Conservation (phyloP, 2,888 invertebrate species). For the Sesia bembeciformis region DNA sequence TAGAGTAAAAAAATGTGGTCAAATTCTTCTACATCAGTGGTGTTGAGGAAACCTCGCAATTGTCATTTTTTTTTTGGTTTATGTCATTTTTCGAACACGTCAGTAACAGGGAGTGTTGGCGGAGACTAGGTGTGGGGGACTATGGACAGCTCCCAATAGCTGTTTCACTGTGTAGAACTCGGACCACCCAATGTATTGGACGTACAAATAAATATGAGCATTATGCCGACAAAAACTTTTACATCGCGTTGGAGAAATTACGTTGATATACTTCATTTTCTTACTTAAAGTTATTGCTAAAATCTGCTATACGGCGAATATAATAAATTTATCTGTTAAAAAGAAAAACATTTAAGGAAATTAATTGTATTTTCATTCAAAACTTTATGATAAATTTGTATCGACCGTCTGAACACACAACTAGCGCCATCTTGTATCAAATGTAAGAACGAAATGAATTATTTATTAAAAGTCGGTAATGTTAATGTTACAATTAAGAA, state of each 20-base stretch:
- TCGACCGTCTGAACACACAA: no score
- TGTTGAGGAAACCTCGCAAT: slow-evolving; percentile 62
- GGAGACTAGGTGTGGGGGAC: slow-evolving; percentile 32
- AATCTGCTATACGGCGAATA: no score
- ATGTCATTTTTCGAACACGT: slow-evolving; percentile 47
- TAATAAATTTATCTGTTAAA: no score
- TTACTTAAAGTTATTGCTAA: background rate
- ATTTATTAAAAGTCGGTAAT: no score
- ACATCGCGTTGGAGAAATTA: slow-evolving; percentile 33
- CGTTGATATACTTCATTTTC: background rate
- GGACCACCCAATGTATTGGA: slow-evolving; percentile 32
- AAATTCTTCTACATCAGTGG: slow-evolving; percentile 53
- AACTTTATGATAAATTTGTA: no score
- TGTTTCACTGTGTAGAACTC: slow-evolving; percentile 55
- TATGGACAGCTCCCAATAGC: slow-evolving; percentile 40
- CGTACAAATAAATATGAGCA: no score
- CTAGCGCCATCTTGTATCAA: no score
- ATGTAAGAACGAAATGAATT: no score
- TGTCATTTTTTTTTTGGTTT: slow-evolving; percentile 56
- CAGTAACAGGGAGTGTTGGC: slow-evolving; percentile 41
- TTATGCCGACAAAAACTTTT: slow-evolving; percentile 14
- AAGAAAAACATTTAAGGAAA: no score
- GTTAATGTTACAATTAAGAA: no score
- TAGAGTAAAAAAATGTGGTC: slow-evolving; percentile 37
- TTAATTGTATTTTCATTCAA: no score